These are phyloP conservation scores for Coenonympha glycerion DNA, from an alignment of 2,888 invertebrate species.

Conservation along the genomic window DNA sequence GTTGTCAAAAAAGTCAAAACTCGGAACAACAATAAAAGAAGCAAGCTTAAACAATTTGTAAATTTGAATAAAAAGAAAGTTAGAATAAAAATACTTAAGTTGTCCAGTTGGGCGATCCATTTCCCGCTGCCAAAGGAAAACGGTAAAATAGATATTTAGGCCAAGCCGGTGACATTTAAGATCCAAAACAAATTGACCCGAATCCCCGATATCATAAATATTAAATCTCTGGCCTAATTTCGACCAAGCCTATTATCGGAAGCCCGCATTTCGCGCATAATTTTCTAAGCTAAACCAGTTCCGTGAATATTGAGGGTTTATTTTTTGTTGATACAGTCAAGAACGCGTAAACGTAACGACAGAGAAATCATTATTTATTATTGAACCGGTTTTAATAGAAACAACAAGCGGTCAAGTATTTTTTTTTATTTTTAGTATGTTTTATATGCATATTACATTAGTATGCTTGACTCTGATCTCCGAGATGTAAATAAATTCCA, in stretches of 20 bases:
- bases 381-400: too few species aligned
- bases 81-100: neutral
- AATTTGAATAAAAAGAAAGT: neutral
- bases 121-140: constrained; percentile 7
- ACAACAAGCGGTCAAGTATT: too few species aligned
- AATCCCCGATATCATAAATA: constrained; percentile 41
- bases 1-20: neutral
- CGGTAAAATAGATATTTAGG: constrained; percentile 34
- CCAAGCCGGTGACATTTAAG: constrained; percentile 30
- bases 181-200: constrained; percentile 44
- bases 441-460: too few species aligned
- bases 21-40: neutral
- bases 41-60: neutral
- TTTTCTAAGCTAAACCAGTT: constrained; percentile 1
- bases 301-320: neutral
- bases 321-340: neutral
- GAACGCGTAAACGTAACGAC: neutral
- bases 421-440: too few species aligned
- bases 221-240: constrained; percentile 30
- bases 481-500: too few species aligned
- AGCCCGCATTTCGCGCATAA: constrained; percentile 2
- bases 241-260: constrained; percentile 12
- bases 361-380: neutral
- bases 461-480: too few species aligned
- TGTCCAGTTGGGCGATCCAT: neutral